Conservation (phyloP, 1,140 invertebrate species). For the Tetramorium parvispinum region DNA sequence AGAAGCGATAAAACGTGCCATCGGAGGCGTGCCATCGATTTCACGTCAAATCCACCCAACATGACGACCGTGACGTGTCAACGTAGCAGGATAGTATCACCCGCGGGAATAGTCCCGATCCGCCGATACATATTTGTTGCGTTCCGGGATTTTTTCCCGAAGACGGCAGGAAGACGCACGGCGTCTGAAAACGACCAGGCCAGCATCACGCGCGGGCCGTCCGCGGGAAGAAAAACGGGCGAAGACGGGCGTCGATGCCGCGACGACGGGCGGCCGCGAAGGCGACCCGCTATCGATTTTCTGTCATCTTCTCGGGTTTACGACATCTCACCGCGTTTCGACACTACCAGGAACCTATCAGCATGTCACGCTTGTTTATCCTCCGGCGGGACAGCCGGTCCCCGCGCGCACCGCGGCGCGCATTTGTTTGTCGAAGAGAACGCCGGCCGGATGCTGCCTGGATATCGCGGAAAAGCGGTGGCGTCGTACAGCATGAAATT, state of each 20-base stretch:
- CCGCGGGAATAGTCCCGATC: slow-evolving; percentile 70
- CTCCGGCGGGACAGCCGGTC: slow-evolving; percentile 12
- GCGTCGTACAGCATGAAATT: slow-evolving; percentile 15
- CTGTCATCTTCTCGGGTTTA: slow-evolving; percentile 85
- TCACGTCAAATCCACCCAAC: slow-evolving; percentile 65
- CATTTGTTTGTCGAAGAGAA: slow-evolving; percentile 56
- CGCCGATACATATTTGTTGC: slow-evolving; percentile 76
- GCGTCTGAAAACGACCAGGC: slow-evolving; percentile 83
- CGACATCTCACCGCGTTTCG: slow-evolving; percentile 84
- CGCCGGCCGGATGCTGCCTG: slow-evolving; percentile 61
- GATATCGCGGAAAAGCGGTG: slow-evolving; percentile 64
- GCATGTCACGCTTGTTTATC: slow-evolving; percentile 70
- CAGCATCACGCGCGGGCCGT: slow-evolving; percentile 71
- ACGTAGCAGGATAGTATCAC: slow-evolving; percentile 81
- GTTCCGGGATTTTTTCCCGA: slow-evolving; percentile 65
- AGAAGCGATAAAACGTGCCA: neutral
- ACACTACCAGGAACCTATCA: slow-evolving; percentile 84
- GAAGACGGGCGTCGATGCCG: slow-evolving; percentile 32
- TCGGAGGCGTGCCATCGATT: slow-evolving; percentile 52
- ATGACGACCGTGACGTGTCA: slow-evolving; percentile 78
- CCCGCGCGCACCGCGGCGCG: slow-evolving; percentile 39
- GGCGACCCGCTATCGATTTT: slow-evolving; percentile 81
- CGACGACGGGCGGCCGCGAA: slow-evolving; percentile 61
- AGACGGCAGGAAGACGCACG: slow-evolving; percentile 66
- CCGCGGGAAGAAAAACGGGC: slow-evolving; percentile 57